Evolutionary conservation across 2,113 vertebrate genomes (phyloP), one percentile per base, ranked within the genome.

Genomic region (Suricata suricatta): DNA sequence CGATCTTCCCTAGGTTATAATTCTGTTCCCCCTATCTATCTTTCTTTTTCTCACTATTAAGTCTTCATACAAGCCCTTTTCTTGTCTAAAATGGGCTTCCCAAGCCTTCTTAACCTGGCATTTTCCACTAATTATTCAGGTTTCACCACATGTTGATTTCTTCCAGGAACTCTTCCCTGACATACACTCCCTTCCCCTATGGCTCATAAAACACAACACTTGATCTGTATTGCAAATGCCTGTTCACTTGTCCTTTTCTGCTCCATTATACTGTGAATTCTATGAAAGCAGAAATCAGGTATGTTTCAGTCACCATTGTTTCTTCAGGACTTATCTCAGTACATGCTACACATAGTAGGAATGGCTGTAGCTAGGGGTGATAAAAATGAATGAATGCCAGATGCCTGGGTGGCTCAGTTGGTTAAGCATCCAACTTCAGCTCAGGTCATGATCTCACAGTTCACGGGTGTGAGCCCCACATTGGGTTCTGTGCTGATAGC

Each of bases 161-260:
- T n/a, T 79, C 44, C 33, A 64, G 38, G 44, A 93, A 79, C 60
- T 33, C 64, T 74, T 92, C 50, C 25, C 21, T 66, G 31, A 38
- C 0, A 25, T n/a, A 31, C 10, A 72, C 13, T 7, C 14, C 2
- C 3, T 25, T 47, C 2, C 1, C 0, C 66, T 60, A 2, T 15
- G 47, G n/a, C n/a, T 88, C 14, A 15, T 31, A 29, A 8, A 57
- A 64, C 17, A 35, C 1, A 77, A 47, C 19, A 2, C 5, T 63
- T 64, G 69, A 80, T 14, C 15, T 52, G 8, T 47, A 60, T 57
- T 27, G 27, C n/a, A 83, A 81, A 83, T 38, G 16, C 0, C 7
- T 66, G 1, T 69, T 81, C 14, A 19, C 2, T 47, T 35, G 11
- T 90, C 5, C 11, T 89, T 79, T 84, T 90, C 19, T 47, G 31